A percentile compares a stretch with the other conserved stretches of the same genome.
Conservation (phyloP, 1,140 invertebrate species). For the Euwallacea similis region DNA sequence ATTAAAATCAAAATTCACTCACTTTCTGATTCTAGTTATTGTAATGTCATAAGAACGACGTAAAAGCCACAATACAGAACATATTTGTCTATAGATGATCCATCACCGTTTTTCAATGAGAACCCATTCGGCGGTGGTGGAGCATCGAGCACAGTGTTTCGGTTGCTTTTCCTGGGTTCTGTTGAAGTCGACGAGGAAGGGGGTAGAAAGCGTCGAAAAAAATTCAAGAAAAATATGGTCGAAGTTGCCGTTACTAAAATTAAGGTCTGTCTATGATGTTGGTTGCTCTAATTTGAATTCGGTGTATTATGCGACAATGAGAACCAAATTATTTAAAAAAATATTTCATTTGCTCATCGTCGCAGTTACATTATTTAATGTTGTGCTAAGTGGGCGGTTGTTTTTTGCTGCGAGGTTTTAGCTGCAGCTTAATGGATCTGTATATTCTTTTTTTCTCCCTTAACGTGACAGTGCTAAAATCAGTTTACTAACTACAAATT, state of each 20-base stretch:
- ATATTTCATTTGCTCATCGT: background rate
- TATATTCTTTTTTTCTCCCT: too few relatives aligned
- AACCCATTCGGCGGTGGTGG: conserved; percentile 51
- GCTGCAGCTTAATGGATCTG: too few relatives aligned
- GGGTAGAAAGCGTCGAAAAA: conserved; percentile 68
- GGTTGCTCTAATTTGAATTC: conserved; percentile 26
- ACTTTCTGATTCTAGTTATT: background rate
- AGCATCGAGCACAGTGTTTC: conserved; percentile 73
- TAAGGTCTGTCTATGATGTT: conserved; percentile 71
- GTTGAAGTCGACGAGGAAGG: conserved; percentile 81
- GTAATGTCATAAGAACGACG: background rate
- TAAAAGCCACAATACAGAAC: background rate
- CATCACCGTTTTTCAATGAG: conserved; percentile 43
- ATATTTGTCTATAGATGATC: conserved; percentile 43
- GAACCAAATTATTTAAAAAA: background rate
- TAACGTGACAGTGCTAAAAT: background rate
- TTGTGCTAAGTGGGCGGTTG: too few relatives aligned
- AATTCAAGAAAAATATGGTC: conserved; percentile 88
- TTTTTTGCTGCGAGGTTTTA: too few relatives aligned
- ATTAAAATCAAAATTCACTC: background rate
- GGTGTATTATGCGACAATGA: background rate
- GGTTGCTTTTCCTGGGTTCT: conserved; percentile 79
- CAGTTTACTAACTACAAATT: conserved; percentile 17
- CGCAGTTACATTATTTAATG: too few relatives aligned
- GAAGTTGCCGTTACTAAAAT: conserved; percentile 96